Evolutionary conservation across 2,113 vertebrate species (phyloP), one percentile per base, ranked within the genome.

Genomic region (Lucifuga dentata): DNA sequence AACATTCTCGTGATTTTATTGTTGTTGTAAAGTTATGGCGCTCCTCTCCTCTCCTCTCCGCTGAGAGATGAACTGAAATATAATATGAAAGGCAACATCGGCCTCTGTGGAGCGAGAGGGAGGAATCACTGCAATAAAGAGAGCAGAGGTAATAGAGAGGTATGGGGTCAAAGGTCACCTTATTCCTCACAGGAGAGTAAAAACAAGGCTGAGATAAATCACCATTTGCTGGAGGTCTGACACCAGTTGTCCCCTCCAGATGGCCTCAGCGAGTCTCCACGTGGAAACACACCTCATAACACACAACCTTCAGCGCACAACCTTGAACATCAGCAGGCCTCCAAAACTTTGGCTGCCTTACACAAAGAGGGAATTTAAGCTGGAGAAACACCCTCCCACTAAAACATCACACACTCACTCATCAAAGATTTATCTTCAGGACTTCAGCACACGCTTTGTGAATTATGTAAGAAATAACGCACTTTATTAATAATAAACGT

Each of bases 131-230:
- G 8, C 16, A 46, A 67, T 15, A 46, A 51, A 63, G 17, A 16
- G 23, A 32, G 64, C 3, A 21, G 17, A 61, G 61, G 38, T 36
- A 67, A 76, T 8, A 12, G 49, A 67, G 66, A 46, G 26, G 17
- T 1, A 0, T 12, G 40, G 35, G 52, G 55, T 76, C 57, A 76
- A 10, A 76, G 68, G 57, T 17, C 51, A 20, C 3, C 5, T 2
- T 16, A 6, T 7, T 35, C 48, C 46, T 62, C 43, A 1, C 24
- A 41, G 61, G 56, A 48, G 46, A 50, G 39, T 76, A 29, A 59
- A 67, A 76, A 64, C 13, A 1, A 77, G 62, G 51, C 0, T 0
- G 32, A 76, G 63, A 81, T 68, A 45, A 72, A 77, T 81, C 62
- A 60, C 61, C 2, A 12, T 59, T 6, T 19, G 32, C 60, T 41